phyloP scores from a whole-genome alignment of 2,113 vertebrate genomes.

The Silurus asotus region DNA sequence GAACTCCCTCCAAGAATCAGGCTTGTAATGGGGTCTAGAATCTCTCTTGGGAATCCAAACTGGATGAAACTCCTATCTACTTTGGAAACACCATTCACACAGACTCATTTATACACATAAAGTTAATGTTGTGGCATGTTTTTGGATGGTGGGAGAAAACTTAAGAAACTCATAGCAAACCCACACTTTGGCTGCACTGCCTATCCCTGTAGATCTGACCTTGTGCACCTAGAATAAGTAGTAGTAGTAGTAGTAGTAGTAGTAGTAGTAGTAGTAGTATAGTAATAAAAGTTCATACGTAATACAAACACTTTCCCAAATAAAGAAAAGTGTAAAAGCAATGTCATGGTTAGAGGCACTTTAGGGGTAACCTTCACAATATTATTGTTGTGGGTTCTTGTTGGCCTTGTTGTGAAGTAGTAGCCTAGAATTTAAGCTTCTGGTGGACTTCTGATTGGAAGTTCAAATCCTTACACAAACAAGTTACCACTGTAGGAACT shows the following conservation, averaged over 20 bases:
- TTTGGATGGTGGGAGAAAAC: neutral
- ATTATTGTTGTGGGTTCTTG: neutral
- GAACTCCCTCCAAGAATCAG: neutral
- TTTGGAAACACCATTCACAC: neutral
- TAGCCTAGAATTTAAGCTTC: too few species aligned
- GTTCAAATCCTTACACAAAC: too few species aligned
- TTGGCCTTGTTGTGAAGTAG: too few species aligned
- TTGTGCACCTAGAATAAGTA: neutral
- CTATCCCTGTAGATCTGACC: neutral
- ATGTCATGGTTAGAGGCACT: too few species aligned
- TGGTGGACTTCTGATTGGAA: too few species aligned
- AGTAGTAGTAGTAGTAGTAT: neutral
- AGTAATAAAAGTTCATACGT: neutral
- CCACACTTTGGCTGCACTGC: neutral
- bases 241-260: neutral
- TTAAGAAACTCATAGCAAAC: neutral
- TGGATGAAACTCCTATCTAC: neutral
- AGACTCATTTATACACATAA: neutral
- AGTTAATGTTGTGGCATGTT: neutral
- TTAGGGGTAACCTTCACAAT: neutral
- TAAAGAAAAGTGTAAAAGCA: too few species aligned
- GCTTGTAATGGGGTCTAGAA: neutral
- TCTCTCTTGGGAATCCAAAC: neutral
- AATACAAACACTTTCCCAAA: neutral
- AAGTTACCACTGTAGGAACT: too few species aligned